Conservation (phyloP, 2,888 invertebrate genomes). For the Folsomia manolachei region DNA sequence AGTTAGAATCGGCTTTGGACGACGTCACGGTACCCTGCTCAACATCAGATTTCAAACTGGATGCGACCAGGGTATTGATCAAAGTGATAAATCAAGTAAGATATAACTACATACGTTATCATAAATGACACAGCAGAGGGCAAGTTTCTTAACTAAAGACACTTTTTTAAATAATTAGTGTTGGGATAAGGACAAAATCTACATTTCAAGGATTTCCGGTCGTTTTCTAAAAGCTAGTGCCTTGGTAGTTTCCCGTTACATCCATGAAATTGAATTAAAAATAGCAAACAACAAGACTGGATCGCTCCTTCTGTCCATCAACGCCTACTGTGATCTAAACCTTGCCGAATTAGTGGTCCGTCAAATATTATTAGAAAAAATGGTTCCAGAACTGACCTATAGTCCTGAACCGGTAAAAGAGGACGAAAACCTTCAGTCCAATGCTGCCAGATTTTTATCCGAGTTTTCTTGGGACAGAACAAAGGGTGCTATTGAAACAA, state of each 20-base stretch:
- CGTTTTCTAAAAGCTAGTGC: conserved; percentile 50
- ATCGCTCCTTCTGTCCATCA: conserved; percentile 34
- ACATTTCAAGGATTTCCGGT: conserved; percentile 43
- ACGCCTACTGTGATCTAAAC: conserved; percentile 46
- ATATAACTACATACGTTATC: neutral
- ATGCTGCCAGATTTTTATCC: conserved; percentile 27
- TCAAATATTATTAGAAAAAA: conserved; percentile 46
- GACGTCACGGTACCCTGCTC: conserved; percentile 34
- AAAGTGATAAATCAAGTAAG: conserved; percentile 48
- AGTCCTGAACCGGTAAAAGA: neutral
- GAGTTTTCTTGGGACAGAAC: conserved; percentile 42
- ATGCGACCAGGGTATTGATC: conserved; percentile 43
- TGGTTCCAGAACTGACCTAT: conserved; percentile 14
- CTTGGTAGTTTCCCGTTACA: conserved; percentile 46
- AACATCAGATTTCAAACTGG: conserved; percentile 46
- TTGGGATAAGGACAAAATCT: conserved; percentile 48
- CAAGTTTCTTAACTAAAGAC: neutral
- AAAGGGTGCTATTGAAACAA: conserved; percentile 32
- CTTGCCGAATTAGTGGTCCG: conserved; percentile 44
- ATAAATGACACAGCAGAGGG: neutral
- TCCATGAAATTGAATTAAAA: conserved; percentile 39
- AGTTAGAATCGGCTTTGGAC: conserved; percentile 59
- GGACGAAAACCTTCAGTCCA: neutral
- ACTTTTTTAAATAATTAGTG: conserved; percentile 39
- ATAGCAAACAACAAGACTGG: conserved; percentile 35